Evolutionary conservation across 2,888 invertebrate genomes (phyloP), one percentile per base, ranked within the genome.

Genomic region (Miltochrista miniata): DNA sequence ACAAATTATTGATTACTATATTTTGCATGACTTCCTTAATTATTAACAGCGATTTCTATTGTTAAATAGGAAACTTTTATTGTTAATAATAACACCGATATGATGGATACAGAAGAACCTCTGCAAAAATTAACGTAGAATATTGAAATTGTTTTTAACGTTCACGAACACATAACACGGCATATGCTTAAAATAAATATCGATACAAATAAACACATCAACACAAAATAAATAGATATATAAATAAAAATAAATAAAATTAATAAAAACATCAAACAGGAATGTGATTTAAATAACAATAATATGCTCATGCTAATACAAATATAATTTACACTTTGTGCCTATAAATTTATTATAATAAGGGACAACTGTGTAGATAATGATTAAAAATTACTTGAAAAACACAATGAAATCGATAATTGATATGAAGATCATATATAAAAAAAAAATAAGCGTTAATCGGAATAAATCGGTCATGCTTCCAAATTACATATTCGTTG

Each of bases 251-350:
- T 36, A 54, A 67, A 58, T 50, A 61, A 56, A 53, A 61, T 54
- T 50, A 54, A 56, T 55, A 51, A 45, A 74, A 37, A 59, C 48
- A 48, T 51, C 4, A 48, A 51, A 67, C 60, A 7, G 47, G 63
- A 72, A 47, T 62, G 65, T 61, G 61, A 63, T 48, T 40, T 45
- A 48, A n/a, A 64, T 58, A 66, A 71, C 44, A 48, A 64, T 58
- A 65, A 71, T 70, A 74, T 79, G 80, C 81, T 79, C 85, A 86
- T 86, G 85, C 85, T 79, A 79, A 81, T 80, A 83, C 79, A 75
- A 78, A 73, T 71, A 74, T 76, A 83, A 81, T 80, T 76, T 81
- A 84, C 83, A 84, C 68, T 68, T 66, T 70, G 75, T 79, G 81
- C 67, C 59, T 64, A 65, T 68, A 66, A 61, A 63, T 56, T n/a